These are phyloP conservation scores for Synaphobranchus kaupii DNA, from an alignment of 2,797 vertebrate genomes.

Conservation along the genomic window DNA sequence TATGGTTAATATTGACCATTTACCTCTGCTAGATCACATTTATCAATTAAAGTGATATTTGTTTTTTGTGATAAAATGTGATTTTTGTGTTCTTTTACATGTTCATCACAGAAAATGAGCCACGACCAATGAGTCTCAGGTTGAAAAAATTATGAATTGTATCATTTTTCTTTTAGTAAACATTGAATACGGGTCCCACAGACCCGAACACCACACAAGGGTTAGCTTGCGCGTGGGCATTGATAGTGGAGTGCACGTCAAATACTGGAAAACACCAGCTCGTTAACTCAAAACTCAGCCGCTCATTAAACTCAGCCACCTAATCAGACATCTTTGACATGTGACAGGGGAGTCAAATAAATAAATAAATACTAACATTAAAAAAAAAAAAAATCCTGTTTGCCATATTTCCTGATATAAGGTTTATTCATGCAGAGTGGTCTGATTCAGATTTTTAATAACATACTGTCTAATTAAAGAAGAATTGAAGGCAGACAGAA, in stretches of 20 bases:
- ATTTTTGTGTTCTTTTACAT: too few species aligned
- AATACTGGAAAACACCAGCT: background rate
- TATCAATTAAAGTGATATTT: too few species aligned
- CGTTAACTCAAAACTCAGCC: background rate
- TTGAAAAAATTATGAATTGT: too few species aligned
- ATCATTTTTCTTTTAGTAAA: too few species aligned
- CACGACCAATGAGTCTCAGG: too few species aligned
- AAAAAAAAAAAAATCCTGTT: constrained; percentile 15
- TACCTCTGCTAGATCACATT: too few species aligned
- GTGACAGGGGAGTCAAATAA: background rate
- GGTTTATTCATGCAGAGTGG: constrained; percentile 22
- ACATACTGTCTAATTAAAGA: constrained; percentile 27
- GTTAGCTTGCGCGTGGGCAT: background rate
- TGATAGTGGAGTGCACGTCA: background rate
- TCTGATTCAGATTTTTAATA: constrained; percentile 28
- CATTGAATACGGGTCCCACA: too few species aligned
- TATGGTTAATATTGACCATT: too few species aligned
- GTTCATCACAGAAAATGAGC: too few species aligned
- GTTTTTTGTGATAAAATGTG: too few species aligned
- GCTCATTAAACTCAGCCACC: constrained; percentile 3
- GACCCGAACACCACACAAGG: too few species aligned
- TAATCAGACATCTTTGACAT: background rate
- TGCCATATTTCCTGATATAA: constrained; percentile 21
- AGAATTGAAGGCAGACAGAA: background rate
- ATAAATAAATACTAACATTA: background rate